phyloP scores from a whole-genome alignment of 1,140 invertebrate genomes.

The Coelopa frigida region DNA sequence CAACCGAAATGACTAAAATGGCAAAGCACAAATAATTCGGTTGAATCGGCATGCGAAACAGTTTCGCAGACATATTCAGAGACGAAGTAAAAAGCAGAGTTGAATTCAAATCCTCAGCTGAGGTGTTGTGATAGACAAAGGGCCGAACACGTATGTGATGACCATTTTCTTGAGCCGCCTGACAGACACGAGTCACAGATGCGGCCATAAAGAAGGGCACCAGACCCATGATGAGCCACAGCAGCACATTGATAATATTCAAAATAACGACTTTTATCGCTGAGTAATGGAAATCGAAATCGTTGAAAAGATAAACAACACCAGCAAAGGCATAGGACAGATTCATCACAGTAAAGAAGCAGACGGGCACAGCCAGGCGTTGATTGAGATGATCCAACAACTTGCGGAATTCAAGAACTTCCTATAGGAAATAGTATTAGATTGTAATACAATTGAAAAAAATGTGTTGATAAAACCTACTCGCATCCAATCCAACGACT shows the following conservation, averaged over 20 bases:
- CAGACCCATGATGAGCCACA: constrained; percentile 62
- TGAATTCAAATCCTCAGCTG: constrained; percentile 64
- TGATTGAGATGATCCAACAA: constrained; percentile 66
- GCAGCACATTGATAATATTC: constrained; percentile 55
- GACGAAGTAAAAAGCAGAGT: constrained; percentile 69
- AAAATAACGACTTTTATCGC: constrained; percentile 53
- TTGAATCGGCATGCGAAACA: constrained; percentile 64
- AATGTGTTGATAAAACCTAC: constrained; percentile 46
- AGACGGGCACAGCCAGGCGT: constrained; percentile 62
- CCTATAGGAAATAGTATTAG: constrained; percentile 45
- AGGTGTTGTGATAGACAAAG: constrained; percentile 68
- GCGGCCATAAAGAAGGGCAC: constrained; percentile 67
- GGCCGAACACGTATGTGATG: constrained; percentile 70
- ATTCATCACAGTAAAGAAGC: constrained; percentile 67
- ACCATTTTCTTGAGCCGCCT: constrained; percentile 59
- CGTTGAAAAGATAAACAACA: constrained; percentile 56
- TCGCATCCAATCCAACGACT: constrained; percentile 68
- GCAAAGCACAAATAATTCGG: constrained; percentile 58
- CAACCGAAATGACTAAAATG: constrained; percentile 52
- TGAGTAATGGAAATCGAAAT: constrained; percentile 42
- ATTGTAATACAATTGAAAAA: neutral
- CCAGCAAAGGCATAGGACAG: constrained; percentile 62
- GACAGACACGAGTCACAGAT: constrained; percentile 65
- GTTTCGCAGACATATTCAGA: constrained; percentile 62
- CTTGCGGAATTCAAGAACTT: constrained; percentile 68